Base-by-base conservation (phyloP, 2,888 invertebrate genomes). In the Busseola fusca region DNA sequence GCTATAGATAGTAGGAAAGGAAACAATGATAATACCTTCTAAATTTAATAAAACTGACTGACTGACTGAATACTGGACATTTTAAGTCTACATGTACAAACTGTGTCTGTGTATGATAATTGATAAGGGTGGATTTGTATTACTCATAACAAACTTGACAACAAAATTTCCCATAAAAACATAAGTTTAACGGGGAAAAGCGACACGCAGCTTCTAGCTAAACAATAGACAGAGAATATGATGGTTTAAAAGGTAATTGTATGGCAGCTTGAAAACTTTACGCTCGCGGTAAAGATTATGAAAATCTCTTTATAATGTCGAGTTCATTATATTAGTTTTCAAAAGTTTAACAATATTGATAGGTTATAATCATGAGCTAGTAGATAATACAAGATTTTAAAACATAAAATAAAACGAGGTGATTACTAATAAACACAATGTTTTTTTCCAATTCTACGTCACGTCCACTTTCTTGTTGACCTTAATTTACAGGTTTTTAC, bases 401-500 rank as follows among this genome's bases (percentile, higher is more conserved):
- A 37, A 27, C 57, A 14, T 27, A 57, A 21, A 40, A 54, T 16
- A 9, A 16, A 52, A 69, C 34, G 1, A 27, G 25, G 12, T 27
- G 30, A 45, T 21, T 27, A 60, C 14, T 21, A 54, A 50, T 64
- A 27, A 57, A 72, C 59, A 18, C 57, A 52, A 64, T 30, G 10
- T 57, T 16, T 37, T n/a, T 63, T 60, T 42, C 34, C 64, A 25
- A 48, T 40, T 45, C 27, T 21, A 18, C 9, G 42, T 57, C 21
- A 72, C 18, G 16, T n/a, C 3, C 34, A 69, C 64, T 69, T 75
- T 80, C 77, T 69, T 54, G 5, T 64, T 63, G 60, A 65, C 80
- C 75, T 80, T 58, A 48, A 62, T 74, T 57, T 27, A 58, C 27
- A 58, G 80, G 77, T 69, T 74, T 72, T 64, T 73, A 65, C 75